Base-by-base conservation (phyloP, 2,113 vertebrate genomes). In the Psilopogon haemacephalus region DNA sequence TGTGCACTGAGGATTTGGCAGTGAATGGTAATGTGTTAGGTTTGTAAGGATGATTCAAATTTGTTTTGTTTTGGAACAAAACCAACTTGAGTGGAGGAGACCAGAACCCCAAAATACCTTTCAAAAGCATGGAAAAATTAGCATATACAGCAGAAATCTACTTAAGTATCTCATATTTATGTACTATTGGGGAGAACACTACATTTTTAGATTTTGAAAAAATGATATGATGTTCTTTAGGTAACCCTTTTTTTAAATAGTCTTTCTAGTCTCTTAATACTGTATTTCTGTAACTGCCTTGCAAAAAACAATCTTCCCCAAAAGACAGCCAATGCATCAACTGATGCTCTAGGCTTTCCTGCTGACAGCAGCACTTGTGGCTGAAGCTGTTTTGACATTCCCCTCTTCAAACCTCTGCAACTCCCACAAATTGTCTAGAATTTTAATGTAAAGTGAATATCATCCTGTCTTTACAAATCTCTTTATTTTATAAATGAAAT, bases 311-410 rank as follows among this genome's bases (percentile, higher is more conserved):
- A 0, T 19, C 16, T 73, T 69, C 21, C 54, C 30, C 27, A 10
- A 15, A 8, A 62, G n/a, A 30, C 19, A 84, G 21, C 13, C 27
- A 42, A 15, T 44, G 38, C 46, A 9, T 83, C 21, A 20, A 8
- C 24, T 19, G 12, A 16, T 56, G 18, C 42, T 62, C 21, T 48
- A 10, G 16, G 4, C n/a, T 81, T 50, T 74, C 37, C 8, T 55
- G 76, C 21, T 19, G 19, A 7, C 0, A 0, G n/a, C 15, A 42
- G 70, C 20, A 18, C 5, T 30, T 38, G 6, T 18, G 73, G 52
- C 69, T 55, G 6, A 54, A 35, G 23, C 44, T 93, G 55, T 30
- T 48, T 0, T 38, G 56, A 17, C 14, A 2, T 44, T 86, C 11
- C 11, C 7, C 5, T 32, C 62, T 68, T 65, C 24, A 76, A 32